These are phyloP conservation scores for Stegana nigrithorax DNA, from an alignment of 2,888 invertebrate genomes.

Conservation along the genomic window DNA sequence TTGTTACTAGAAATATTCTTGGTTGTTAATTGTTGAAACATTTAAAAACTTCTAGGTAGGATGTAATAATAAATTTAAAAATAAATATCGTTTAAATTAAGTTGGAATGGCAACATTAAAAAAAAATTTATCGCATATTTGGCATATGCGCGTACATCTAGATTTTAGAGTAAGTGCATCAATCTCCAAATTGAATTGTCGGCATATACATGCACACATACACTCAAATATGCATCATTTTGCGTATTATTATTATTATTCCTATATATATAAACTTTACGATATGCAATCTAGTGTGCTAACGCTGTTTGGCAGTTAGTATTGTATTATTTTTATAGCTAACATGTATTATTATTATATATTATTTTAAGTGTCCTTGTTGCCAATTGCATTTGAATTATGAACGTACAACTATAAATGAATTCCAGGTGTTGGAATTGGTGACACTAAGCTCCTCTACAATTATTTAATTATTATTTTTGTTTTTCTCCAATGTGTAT, in stretches of 20 bases:
- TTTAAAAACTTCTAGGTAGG: too few relatives aligned
- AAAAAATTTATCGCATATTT: slow-evolving; percentile 34
- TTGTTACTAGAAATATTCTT: too few relatives aligned
- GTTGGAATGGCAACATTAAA: slow-evolving; percentile 54
- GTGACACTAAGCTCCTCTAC: slow-evolving; percentile 58
- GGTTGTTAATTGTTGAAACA: slow-evolving; percentile 21
- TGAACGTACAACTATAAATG: slow-evolving; percentile 26
- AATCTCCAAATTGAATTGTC: too few relatives aligned
- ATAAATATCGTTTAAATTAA: too few relatives aligned
- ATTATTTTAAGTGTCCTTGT: neutral
- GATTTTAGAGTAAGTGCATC: too few relatives aligned
- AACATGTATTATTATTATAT: neutral
- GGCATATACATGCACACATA: too few relatives aligned
- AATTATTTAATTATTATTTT: too few relatives aligned
- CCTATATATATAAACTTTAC: neutral
- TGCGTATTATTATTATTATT: too few relatives aligned
- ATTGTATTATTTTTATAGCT: slow-evolving; percentile 18
- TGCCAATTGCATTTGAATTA: slow-evolving; percentile 30
- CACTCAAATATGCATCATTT: too few relatives aligned
- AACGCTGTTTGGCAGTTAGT: slow-evolving; percentile 29
- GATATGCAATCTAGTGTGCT: slow-evolving; percentile 17
- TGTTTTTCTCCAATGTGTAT: slow-evolving; percentile 44
- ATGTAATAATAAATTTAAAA: neutral
- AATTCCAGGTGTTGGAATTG: slow-evolving; percentile 14
- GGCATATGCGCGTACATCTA: too few relatives aligned